Evolutionary conservation across 2,888 invertebrate species (phyloP).

Genomic region (Biston betularia): DNA sequence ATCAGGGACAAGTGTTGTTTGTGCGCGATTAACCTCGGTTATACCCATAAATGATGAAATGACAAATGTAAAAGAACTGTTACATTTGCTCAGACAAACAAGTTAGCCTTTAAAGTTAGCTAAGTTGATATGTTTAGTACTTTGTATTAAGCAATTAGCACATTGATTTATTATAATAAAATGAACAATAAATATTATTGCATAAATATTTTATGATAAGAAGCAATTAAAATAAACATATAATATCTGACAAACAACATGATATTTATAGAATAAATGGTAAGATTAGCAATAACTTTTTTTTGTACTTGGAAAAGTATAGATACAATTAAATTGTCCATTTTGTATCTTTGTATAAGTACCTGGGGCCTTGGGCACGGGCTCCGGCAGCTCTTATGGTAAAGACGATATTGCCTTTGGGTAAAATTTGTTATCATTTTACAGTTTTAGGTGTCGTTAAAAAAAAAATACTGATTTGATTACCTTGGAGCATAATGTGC

Average conservation of each 20-base stretch:
- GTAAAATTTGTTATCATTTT: too few relatives aligned
- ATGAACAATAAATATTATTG: slow-evolving; percentile 1
- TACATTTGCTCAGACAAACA: background rate
- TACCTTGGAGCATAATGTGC: slow-evolving; percentile 40
- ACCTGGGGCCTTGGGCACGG: too few relatives aligned
- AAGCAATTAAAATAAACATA: slow-evolving; percentile 9
- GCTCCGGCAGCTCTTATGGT: too few relatives aligned
- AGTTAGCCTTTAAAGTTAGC: background rate
- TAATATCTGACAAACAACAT: slow-evolving; percentile 8
- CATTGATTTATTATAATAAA: slow-evolving; percentile 8
- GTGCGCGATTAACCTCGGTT: too few relatives aligned
- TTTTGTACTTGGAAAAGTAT: background rate
- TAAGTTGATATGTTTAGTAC: slow-evolving; percentile 6
- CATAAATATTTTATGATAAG: slow-evolving; percentile 32
- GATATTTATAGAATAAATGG: background rate
- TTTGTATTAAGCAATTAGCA: slow-evolving; percentile 14
- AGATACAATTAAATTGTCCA: background rate
- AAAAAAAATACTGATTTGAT: background rate
- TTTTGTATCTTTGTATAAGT: too few relatives aligned
- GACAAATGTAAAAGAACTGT: too few relatives aligned
- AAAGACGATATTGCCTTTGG: too few relatives aligned
- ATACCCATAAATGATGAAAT: too few relatives aligned
- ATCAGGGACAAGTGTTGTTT: too few relatives aligned
- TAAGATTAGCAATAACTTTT: background rate
- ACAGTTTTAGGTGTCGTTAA: too few relatives aligned